Evolutionary conservation across 2,888 invertebrate genomes (phyloP).

Genomic region (Oligia latruncula): DNA sequence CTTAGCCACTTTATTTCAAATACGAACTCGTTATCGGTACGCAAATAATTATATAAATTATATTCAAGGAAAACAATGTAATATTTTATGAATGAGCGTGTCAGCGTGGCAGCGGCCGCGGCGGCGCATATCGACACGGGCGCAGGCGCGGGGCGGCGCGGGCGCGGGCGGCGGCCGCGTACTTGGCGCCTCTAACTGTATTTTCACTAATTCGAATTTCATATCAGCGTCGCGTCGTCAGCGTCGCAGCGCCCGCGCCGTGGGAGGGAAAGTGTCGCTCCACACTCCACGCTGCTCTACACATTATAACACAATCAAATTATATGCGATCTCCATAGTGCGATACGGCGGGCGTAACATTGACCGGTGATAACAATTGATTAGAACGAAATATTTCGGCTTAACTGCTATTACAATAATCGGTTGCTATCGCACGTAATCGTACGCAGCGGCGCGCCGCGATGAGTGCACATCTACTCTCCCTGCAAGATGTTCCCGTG

Average conservation of each 20-base stretch:
- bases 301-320: slow-evolving; percentile 15
- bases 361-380: slow-evolving; percentile 51
- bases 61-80: slow-evolving; percentile 64
- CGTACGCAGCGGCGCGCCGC: neutral
- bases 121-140: slow-evolving; percentile 3
- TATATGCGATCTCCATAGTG: slow-evolving; percentile 13
- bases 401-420: slow-evolving; percentile 27
- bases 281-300: neutral
- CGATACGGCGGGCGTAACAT: slow-evolving; percentile 30
- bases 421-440: neutral
- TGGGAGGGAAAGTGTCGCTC: slow-evolving; percentile 27
- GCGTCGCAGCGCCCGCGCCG: slow-evolving; percentile 8
- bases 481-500: neutral
- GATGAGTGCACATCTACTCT: neutral
- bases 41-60: slow-evolving; percentile 67
- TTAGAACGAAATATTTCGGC: slow-evolving; percentile 37
- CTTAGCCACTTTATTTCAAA: slow-evolving; percentile 50
- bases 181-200: slow-evolving; percentile 45
- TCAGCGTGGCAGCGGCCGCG: slow-evolving; percentile 6
- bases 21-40: slow-evolving; percentile 64
- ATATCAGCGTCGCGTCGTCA: slow-evolving; percentile 22
- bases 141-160: slow-evolving; percentile 16
- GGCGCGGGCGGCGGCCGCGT: slow-evolving; percentile 22
- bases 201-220: slow-evolving; percentile 63
- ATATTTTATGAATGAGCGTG: slow-evolving; percentile 67